Evolutionary conservation across 2,888 invertebrate genomes (phyloP).

Genomic region (Iphiclides podalirius): DNA sequence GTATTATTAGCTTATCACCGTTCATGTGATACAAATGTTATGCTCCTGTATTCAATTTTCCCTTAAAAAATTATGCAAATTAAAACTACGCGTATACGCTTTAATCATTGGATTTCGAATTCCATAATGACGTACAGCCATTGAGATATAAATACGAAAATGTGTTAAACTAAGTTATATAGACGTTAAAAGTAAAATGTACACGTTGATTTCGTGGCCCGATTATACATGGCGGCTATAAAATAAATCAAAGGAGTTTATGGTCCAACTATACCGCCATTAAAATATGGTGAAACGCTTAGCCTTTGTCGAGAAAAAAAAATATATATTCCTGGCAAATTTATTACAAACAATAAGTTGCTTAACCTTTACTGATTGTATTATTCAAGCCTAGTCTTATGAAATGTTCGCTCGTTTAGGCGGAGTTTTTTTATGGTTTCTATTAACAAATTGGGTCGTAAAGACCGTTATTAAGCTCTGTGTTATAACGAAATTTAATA

Average conservation of each 20-base stretch:
- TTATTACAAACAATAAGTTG: constrained; percentile 25
- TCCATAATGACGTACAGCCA: too few relatives aligned
- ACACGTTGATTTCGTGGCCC: constrained; percentile 28
- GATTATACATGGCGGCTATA: constrained; percentile 50
- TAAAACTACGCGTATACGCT: too few relatives aligned
- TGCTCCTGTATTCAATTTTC: too few relatives aligned
- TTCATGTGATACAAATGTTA: too few relatives aligned
- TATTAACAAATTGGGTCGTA: constrained; percentile 10
- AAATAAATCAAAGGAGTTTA: constrained; percentile 76
- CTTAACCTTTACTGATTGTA: constrained; percentile 21
- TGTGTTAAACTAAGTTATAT: too few relatives aligned
- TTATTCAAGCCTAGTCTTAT: constrained; percentile 13
- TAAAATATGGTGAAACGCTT: constrained; percentile 73
- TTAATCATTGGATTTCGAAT: too few relatives aligned
- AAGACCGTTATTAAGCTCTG: constrained; percentile 2
- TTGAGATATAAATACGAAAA: too few relatives aligned
- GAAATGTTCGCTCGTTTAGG: constrained; percentile 13
- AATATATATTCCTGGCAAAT: constrained; percentile 25
- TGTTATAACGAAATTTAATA: constrained; percentile 4
- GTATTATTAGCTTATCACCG: too few relatives aligned
- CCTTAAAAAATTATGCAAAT: too few relatives aligned
- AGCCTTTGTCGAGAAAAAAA: constrained; percentile 46
- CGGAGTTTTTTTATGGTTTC: constrained; percentile 3
- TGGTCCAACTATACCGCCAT: constrained; percentile 67
- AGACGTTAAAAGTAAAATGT: too few relatives aligned